phyloP scores from a whole-genome alignment of 2,113 vertebrate species.

The Limnothrissa miodon region DNA sequence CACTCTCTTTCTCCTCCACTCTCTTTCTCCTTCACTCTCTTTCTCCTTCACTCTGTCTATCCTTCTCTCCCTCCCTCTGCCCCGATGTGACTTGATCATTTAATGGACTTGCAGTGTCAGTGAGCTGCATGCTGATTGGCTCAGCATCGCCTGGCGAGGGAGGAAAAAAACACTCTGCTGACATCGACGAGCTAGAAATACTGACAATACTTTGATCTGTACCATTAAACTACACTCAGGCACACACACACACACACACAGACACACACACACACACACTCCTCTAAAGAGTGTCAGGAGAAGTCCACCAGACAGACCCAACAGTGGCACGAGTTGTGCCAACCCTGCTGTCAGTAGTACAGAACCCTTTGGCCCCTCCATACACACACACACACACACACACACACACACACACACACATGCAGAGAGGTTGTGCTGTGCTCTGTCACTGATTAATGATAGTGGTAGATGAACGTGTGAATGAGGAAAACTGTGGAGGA shows the following conservation, averaged over 20 bases:
- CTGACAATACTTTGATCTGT: not conserved
- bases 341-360: not conserved
- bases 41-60: not conserved
- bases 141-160: not conserved
- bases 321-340: not conserved
- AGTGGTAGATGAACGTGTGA: conserved; percentile 22
- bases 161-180: not conserved
- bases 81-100: not conserved
- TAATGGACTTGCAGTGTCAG: not conserved
- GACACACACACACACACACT: not conserved
- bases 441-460: conserved; percentile 37
- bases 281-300: not conserved
- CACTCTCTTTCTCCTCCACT: not conserved
- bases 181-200: not conserved
- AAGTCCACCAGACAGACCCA: not conserved
- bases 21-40: not conserved
- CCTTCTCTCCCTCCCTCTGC: not conserved
- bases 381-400: conserved; percentile 6
- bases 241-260: not conserved
- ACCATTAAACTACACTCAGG: too few relatives aligned
- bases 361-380: not conserved
- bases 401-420: not conserved
- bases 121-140: not conserved
- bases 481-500: not conserved
- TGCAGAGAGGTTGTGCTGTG: not conserved